Conservation (phyloP, 2,797 vertebrate genomes). For the Malurus splendens region DNA sequence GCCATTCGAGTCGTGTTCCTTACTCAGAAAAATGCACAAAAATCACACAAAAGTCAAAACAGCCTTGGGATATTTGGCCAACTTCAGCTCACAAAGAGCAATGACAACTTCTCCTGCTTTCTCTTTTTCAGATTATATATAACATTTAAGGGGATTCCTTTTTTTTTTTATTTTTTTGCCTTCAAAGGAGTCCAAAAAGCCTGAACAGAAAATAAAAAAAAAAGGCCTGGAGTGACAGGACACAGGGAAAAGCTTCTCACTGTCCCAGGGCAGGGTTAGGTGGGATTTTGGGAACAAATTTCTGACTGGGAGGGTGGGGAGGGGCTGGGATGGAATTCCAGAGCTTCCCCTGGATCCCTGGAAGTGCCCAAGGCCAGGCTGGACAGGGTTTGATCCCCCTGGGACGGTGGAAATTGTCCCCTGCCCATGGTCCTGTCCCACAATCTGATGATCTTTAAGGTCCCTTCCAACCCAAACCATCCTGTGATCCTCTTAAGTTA, state of each 20-base stretch:
- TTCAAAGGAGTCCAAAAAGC: neutral
- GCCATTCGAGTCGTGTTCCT: neutral
- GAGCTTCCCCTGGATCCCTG: neutral
- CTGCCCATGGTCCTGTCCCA: neutral
- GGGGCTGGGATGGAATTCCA: neutral
- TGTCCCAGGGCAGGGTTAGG: neutral
- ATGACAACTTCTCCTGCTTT: neutral
- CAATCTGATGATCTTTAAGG: neutral
- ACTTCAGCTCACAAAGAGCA: neutral
- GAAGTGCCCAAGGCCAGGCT: neutral
- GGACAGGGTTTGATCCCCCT: neutral
- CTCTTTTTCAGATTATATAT: neutral
- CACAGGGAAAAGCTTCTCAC: neutral
- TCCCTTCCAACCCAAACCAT: neutral
- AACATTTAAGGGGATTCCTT: neutral
- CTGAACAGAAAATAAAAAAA: neutral
- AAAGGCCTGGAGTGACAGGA: neutral
- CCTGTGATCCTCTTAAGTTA: neutral
- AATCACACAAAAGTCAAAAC: neutral
- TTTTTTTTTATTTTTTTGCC: too few species aligned
- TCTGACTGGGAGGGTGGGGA: fast-evolving
- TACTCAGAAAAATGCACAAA: neutral
- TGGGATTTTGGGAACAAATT: neutral
- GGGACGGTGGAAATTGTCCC: neutral
- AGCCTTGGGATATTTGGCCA: neutral